Evolutionary conservation across 2,113 vertebrate species (phyloP), one percentile per base, ranked within the genome.

Genomic region (Megaceryle torquata): DNA sequence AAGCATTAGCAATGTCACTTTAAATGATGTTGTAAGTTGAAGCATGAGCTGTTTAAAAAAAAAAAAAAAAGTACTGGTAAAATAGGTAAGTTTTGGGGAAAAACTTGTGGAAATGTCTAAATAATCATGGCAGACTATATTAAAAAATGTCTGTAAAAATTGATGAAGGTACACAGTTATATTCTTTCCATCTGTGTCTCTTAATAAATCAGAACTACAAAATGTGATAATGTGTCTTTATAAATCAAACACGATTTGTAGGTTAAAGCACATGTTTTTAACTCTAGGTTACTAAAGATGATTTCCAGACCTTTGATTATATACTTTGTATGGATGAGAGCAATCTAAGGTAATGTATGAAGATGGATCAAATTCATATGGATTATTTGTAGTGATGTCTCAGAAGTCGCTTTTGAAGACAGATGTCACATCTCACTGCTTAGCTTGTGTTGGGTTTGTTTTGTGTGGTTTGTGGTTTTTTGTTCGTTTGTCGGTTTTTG

Each of bases 271-370:
- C 5, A 0, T 93, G 43, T 80, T 65, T 95, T 96, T 76, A 85
- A 88, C 97, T 97, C 74, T 84, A 99, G 99, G 96, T 99, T 97
- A 99, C 99, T 68, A 99, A 98, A 78, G 98, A 99, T 11, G 99
- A 99, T 93, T 99, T 99, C 90, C 91, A 96, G 96, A 98, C 97
- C 43, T 99, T 99, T 70, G 99, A 99, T 88, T 98, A 99, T 88
- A 99, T 99, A 78, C 98, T 99, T 6, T 99, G 99, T 94, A 99
- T 99, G 99, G 99, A 99, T 86, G 99, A 99, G 89, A 99, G 97
- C 98, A 99, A 99, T 85, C 91, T 99, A 93, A 99, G 98, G 99
- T 99, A 97, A 97, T 48, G 90, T 91, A 88, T 95, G 64, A 69
- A 76, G 60, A 44, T 28, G 2, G 26, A 81, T 80, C n/a, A 70